Conservation (phyloP, 2,797 vertebrate species). For the Neomorphus geoffroyi region DNA sequence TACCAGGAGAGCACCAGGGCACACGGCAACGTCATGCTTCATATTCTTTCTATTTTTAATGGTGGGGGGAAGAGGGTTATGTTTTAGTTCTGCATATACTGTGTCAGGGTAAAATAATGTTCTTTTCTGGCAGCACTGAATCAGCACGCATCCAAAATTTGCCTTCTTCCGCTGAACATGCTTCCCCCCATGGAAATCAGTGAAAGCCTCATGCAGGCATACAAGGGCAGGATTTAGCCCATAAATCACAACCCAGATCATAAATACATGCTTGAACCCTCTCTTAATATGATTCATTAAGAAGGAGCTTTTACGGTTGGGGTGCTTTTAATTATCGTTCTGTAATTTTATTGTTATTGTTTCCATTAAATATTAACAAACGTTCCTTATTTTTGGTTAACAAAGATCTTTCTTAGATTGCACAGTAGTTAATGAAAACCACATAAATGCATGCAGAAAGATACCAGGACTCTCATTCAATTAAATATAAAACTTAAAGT, state of each 20-base stretch:
- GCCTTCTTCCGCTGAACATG: constrained; percentile 18
- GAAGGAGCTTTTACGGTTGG: constrained; percentile 61
- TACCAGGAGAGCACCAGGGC: not conserved
- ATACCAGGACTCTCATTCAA: constrained; percentile 63
- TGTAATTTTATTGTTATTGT: constrained; percentile 71
- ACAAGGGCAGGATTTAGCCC: constrained; percentile 39
- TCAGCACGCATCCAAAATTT: constrained; percentile 48
- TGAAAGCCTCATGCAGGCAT: constrained; percentile 1
- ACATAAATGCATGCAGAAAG: constrained; percentile 67
- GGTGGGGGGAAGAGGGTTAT: not conserved
- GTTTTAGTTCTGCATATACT: constrained; percentile 37
- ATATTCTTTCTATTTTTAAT: not conserved
- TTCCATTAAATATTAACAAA: constrained; percentile 76
- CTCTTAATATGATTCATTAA: constrained; percentile 72
- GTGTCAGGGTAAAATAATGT: constrained; percentile 26
- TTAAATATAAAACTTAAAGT: constrained; percentile 65
- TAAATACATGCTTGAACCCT: constrained; percentile 63
- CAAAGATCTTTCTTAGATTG: constrained; percentile 68
- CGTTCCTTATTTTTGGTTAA: constrained; percentile 73
- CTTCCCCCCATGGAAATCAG: constrained; percentile 52
- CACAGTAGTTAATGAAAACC: constrained; percentile 76
- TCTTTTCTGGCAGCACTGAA: constrained; percentile 33
- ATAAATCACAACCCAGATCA: constrained; percentile 57
- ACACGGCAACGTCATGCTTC: not conserved
- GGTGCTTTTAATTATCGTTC: constrained; percentile 76